Base-by-base conservation (phyloP, 1,140 invertebrate species). In the Drosophila santomea region DNA sequence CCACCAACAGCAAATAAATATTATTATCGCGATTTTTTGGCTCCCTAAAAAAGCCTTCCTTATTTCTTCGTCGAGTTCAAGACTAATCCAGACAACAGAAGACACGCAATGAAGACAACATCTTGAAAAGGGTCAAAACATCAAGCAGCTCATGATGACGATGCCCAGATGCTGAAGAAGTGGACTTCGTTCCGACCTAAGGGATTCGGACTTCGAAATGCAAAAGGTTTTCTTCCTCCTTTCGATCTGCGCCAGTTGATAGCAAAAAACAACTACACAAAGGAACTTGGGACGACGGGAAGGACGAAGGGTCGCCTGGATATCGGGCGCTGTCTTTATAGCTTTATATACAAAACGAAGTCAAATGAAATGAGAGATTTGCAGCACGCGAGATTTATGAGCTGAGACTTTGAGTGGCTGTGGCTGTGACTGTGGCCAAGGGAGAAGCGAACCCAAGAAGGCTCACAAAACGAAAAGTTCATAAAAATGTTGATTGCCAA, bases 101-200 rank as follows among this genome's bases (percentile, higher is more conserved):
- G 75, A 69, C 83, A 88, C 83, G 83, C 83, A 88, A 88, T 88
- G 80, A 88, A 88, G 83, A 88, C 83, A 88, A 88, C 83, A 88
- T 88, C 83, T 88, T 88, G 83, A 88, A 88, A 88, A 88, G 84
- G 83, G 83, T 88, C 83, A 88, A 88, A 78, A 86, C 75, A 82
- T 83, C 84, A 88, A 80, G 64, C 72, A 63, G 69, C 51, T 57
- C 67, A 71, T 71, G 67, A 58, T 58, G 66, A 45, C 28, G 66
- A 36, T 47, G 61, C n/a, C 17, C 47, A 36, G 17, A 11, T 54
- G 55, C 28, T 35, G 59, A 10, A 25, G 63, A 15, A 38, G 28
- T 20, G 41, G 14, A 41, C 43, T 20, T 20, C 50, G 75, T 23
- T 28, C 61, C 61, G 74, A 56, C 71, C 63, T 44, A 67, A 55